These are phyloP conservation scores for Scaeva pyrastri DNA, from an alignment of 2,888 invertebrate genomes.

Conservation along the genomic window DNA sequence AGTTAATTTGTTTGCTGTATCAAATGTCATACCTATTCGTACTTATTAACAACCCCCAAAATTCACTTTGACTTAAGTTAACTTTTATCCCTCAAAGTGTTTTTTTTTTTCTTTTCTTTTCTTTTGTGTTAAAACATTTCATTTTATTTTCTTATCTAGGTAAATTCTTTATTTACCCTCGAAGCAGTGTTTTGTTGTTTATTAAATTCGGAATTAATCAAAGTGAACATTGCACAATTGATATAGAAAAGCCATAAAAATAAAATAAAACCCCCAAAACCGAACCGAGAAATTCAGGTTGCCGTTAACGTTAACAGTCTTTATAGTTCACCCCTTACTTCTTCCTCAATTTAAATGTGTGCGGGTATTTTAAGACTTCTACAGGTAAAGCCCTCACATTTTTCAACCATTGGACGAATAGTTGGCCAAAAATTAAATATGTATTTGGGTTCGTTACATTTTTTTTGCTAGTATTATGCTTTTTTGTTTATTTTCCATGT, in stretches of 20 bases:
- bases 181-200: conserved; percentile 7
- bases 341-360: background rate
- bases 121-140: background rate
- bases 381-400: background rate
- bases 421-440: conserved; percentile 62
- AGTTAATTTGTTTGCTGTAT: conserved; percentile 19
- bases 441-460: conserved; percentile 52
- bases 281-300: background rate
- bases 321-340: background rate
- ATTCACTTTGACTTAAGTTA: background rate
- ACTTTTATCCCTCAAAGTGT: background rate
- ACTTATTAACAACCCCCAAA: conserved; percentile 8
- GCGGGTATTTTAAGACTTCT: conserved; percentile 24
- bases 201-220: conserved; percentile 8
- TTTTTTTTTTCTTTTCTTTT: background rate
- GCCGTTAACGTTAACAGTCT: background rate
- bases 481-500: background rate
- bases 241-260: conserved; percentile 60
- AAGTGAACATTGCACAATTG: conserved; percentile 34
- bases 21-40: background rate
- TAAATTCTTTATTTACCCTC: conserved; percentile 1
- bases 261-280: conserved; percentile 11
- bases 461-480: background rate
- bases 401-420: conserved; percentile 29
- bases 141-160: conserved; percentile 4